These are phyloP conservation scores for Cremastinae sp. DNA, from an alignment of 2,888 invertebrate species.

Conservation along the genomic window DNA sequence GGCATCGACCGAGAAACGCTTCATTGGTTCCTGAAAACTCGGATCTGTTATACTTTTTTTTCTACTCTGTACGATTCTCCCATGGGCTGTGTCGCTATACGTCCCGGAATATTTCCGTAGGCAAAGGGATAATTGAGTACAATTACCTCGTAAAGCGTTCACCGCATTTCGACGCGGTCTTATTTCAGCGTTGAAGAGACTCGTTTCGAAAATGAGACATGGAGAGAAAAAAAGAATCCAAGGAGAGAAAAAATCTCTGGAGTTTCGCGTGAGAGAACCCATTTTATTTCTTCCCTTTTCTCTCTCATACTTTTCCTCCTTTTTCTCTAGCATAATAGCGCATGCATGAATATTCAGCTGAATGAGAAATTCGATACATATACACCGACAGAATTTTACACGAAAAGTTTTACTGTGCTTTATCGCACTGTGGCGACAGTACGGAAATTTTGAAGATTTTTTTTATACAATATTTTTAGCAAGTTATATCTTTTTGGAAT, in stretches of 20 bases:
- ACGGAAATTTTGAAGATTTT: no score
- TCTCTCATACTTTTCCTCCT: not conserved
- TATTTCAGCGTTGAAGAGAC: no score
- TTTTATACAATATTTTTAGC: no score
- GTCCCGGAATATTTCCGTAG: slow-evolving; percentile 9
- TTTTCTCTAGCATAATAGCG: slow-evolving; percentile 15
- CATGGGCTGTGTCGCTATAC: not conserved
- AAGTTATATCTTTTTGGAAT: no score
- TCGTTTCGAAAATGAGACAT: not conserved
- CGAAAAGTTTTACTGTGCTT: no score
- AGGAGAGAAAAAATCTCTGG: not conserved
- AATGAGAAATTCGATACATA: slow-evolving; percentile 10
- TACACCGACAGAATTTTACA: no score
- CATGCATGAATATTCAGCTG: slow-evolving; percentile 34
- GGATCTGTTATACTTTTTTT: slow-evolving; percentile 15
- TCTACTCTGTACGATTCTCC: slow-evolving; percentile 3
- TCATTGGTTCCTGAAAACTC: slow-evolving; percentile 41
- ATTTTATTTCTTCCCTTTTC: not conserved
- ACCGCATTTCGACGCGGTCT: no score
- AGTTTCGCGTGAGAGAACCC: slow-evolving; percentile 6
- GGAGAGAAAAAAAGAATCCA: not conserved
- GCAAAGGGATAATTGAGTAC: slow-evolving; percentile 22
- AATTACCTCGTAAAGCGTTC: slow-evolving; percentile 7
- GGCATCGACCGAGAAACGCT: slow-evolving; percentile 51
- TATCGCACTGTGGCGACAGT: no score